Conservation (phyloP, 2,797 vertebrate genomes). For the Xiphophorus birchmanni region DNA sequence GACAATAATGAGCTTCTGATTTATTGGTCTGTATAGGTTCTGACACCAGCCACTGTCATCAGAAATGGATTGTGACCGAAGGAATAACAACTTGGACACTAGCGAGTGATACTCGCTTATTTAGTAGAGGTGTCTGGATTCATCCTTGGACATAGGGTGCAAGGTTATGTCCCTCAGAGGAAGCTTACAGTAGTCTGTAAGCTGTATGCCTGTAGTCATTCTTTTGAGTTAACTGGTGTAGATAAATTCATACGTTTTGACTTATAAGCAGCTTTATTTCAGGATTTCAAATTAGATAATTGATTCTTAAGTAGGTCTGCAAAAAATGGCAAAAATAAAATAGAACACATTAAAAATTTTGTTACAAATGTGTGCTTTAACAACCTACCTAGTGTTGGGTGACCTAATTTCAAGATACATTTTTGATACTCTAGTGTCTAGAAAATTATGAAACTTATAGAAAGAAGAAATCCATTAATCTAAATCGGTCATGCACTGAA, state of each 20-base stretch:
- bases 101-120: not conserved
- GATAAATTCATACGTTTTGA: not conserved
- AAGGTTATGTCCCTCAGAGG: not conserved
- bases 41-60: not conserved
- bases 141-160: not conserved
- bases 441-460: not conserved
- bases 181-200: not conserved
- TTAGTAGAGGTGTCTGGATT: not conserved
- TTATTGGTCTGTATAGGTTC: not conserved
- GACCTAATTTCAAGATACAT: not conserved
- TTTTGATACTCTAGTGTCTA: not conserved
- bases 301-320: not conserved
- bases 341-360: not conserved
- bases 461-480: not conserved
- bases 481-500: not conserved
- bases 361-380: not conserved
- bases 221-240: not conserved
- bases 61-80: not conserved
- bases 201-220: not conserved
- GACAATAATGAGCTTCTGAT: not conserved
- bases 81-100: not conserved
- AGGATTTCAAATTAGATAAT: not conserved
- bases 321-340: not conserved
- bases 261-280: not conserved
- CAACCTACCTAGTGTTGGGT: not conserved